Evolutionary conservation across 2,888 invertebrate species (phyloP).

Genomic region (Mesorhabditis belari): DNA sequence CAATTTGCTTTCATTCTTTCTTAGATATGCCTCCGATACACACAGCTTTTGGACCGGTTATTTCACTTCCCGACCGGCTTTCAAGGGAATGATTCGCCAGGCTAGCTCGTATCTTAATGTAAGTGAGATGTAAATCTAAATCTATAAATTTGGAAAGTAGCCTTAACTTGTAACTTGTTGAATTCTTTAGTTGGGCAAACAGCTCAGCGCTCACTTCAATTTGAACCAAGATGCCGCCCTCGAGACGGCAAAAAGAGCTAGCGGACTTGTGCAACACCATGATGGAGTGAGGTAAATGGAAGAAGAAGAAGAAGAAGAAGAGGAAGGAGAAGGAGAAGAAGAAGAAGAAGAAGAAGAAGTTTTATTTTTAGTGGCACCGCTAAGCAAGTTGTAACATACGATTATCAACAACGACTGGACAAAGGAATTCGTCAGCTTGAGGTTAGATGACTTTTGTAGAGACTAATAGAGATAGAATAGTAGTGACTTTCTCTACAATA

Average conservation of each 20-base stretch:
- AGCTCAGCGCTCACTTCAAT: conserved; percentile 52
- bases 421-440: conserved; percentile 60
- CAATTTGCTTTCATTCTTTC: too few species aligned
- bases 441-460: conserved; percentile 1
- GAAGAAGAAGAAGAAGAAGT: too few species aligned
- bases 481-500: too few species aligned
- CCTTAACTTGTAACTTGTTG: neutral
- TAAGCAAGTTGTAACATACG: conserved; percentile 67
- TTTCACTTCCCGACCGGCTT: conserved; percentile 57
- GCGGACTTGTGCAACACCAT: conserved; percentile 71
- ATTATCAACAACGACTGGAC: conserved; percentile 73
- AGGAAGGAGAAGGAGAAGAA: too few species aligned
- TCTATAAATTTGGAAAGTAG: neutral
- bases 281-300: conserved; percentile 69
- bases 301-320: too few species aligned
- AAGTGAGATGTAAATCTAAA: neutral
- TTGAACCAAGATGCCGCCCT: conserved; percentile 53
- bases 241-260: conserved; percentile 36
- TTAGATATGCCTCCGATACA: conserved; percentile 66
- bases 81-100: conserved; percentile 56
- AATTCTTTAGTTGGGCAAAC: conserved; percentile 49
- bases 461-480: too few species aligned
- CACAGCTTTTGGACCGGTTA: conserved; percentile 86
- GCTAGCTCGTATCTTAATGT: conserved; percentile 57
- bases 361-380: conserved; percentile 54